Evolutionary conservation across 35 echinoderm and acorn worm species (phyloP), one percentile per base, ranked within the genome.

Genomic region (Diadema setosum): DNA sequence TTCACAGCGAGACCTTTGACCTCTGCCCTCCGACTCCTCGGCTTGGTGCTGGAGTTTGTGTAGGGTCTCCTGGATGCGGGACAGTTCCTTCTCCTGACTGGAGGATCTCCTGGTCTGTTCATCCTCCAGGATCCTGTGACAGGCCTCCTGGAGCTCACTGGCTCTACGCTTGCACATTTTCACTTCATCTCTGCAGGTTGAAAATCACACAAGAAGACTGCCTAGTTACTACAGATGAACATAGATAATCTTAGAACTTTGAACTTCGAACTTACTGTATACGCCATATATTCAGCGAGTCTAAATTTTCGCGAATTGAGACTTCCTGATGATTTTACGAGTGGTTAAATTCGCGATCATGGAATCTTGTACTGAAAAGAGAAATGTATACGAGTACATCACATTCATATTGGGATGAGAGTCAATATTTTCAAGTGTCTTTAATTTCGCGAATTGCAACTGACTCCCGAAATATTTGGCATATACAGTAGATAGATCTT

Each of bases 121-220:
- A 14, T 55, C 50, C 2, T 75, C 81, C 14, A 83, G 37, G 16
- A 90, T 80, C 39, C 73, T 27, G 4, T 55, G 37, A 39, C 88
- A 84, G 17, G 88, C 58, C 27, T 82, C 59, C 43, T 84, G 56
- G 17, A 90, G 75, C 35, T 90, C 80, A 20, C n/a, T 42, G n/a
- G 88, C 88, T 48, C 81, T 64, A 32, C 35, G 56, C 46, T 90
- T 90, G 49, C 42, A 82, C 52, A 64, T 40, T 31, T 40, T 11
- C 18, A 81, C 32, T 0, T 81, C 86, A 17, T 81, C 48, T 39
- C 73, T 81, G 33, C 11, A 17, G 7, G 12, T 14, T 14, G 12
- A 70, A 24, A 26, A 24, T n/a, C 11, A 70, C 8, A 12, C 65
- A 33, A 12, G 20, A 70, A 24, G 20, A 70, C 11, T n/a, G 11